Conservation (phyloP, 2,888 invertebrate species). For the Ferrisia virgata region DNA sequence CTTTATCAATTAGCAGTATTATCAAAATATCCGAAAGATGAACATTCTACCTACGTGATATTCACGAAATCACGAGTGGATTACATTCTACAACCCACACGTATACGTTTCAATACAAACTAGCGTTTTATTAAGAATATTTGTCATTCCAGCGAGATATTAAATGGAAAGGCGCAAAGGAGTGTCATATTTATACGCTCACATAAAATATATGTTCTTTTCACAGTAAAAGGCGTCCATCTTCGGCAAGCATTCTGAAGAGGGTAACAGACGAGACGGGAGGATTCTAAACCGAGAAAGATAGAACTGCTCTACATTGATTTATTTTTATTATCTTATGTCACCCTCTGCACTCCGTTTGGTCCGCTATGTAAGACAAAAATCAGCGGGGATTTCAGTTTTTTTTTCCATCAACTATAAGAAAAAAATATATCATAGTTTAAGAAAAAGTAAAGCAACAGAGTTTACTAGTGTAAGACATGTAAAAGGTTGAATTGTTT, state of each 20-base stretch:
- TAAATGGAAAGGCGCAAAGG: conserved; percentile 43
- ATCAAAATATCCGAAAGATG: not conserved
- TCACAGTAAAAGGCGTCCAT: conserved; percentile 35
- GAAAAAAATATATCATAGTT: not conserved
- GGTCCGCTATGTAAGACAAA: conserved; percentile 29
- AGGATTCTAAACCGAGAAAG: conserved; percentile 29
- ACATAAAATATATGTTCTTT: conserved; percentile 27
- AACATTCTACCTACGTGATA: not conserved
- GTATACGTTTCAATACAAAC: not conserved
- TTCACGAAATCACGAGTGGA: not conserved
- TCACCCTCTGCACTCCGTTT: not conserved
- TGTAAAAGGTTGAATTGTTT: conserved; percentile 36
- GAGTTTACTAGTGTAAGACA: conserved; percentile 33
- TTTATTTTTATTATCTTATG: conserved; percentile 42
- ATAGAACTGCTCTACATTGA: conserved; percentile 43
- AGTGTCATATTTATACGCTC: conserved; percentile 40
- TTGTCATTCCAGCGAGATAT: conserved; percentile 38
- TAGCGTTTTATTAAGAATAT: not conserved
- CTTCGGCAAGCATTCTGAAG: conserved; percentile 10
- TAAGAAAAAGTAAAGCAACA: conserved; percentile 34
- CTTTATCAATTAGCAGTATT: not conserved
- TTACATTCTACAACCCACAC: conserved; percentile 30
- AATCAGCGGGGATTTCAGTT: conserved; percentile 41
- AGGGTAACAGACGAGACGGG: not conserved
- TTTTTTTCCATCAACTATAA: not conserved